These are phyloP conservation scores for Acromyrmex heyeri DNA, from an alignment of 1,140 invertebrate genomes.

Conservation along the genomic window DNA sequence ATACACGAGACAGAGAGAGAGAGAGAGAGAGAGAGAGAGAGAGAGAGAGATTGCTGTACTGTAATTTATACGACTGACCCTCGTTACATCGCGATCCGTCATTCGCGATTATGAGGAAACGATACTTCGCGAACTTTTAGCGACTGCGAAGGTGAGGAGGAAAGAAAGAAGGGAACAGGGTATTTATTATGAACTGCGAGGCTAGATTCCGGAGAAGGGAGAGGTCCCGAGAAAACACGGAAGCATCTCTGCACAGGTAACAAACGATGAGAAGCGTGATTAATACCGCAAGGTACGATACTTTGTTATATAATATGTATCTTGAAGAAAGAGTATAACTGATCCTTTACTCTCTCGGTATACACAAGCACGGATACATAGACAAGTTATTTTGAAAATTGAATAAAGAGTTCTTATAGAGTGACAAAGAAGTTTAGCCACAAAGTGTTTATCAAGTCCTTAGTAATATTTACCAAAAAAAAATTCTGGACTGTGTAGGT, in stretches of 20 bases:
- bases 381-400: not conserved
- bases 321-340: conserved; percentile 24
- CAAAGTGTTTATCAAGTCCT: too few relatives aligned
- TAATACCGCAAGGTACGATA: conserved; percentile 24
- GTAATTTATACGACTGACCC: conserved; percentile 63
- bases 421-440: too few relatives aligned
- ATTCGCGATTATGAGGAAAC: conserved; percentile 60
- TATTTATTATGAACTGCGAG: conserved; percentile 50
- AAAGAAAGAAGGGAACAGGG: conserved; percentile 16
- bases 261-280: conserved; percentile 43
- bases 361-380: too few relatives aligned
- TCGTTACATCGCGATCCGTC: conserved; percentile 63
- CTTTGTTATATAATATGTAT: conserved; percentile 26
- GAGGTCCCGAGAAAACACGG: conserved; percentile 40
- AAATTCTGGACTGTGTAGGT: too few relatives aligned
- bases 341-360: not conserved
- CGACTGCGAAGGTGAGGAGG: conserved; percentile 19
- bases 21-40: too few relatives aligned
- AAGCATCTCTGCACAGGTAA: conserved; percentile 35
- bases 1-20: not conserved
- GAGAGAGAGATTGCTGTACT: conserved; percentile 10
- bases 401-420: not conserved
- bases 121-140: conserved; percentile 45
- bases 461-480: too few relatives aligned
- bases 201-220: conserved; percentile 45